Evolutionary conservation across 2,797 vertebrate genomes (phyloP).

Genomic region (Coluber constrictor): DNA sequence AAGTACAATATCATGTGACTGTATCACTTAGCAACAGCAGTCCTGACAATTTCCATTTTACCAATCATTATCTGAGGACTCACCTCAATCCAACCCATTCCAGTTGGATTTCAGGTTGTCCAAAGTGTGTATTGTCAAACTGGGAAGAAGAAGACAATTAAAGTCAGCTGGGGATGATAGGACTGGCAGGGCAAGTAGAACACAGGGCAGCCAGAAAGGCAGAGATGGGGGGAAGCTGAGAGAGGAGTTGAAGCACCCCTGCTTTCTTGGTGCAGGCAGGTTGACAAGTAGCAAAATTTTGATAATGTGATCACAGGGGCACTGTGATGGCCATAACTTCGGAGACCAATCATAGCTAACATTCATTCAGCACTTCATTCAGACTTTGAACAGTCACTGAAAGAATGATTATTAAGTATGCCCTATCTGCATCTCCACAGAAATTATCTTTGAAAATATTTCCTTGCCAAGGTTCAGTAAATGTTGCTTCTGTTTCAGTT

Average conservation of each 20-base stretch:
- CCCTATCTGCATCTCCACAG: not conserved
- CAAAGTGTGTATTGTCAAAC: not conserved
- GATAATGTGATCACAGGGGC: not conserved
- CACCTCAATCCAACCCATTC: not conserved
- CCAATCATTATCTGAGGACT: not conserved
- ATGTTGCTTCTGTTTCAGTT: not conserved
- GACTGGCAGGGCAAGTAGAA: not conserved
- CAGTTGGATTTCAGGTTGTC: not conserved
- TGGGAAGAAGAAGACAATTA: not conserved
- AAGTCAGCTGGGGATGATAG: not conserved
- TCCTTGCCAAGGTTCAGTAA: not conserved
- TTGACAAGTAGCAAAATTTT: not conserved
- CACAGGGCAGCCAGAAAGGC: not conserved
- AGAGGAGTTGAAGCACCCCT: not conserved
- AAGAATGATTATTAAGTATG: not conserved
- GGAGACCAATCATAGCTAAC: not conserved
- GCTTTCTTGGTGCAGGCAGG: not conserved
- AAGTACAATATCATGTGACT: not conserved
- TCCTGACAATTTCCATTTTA: not conserved
- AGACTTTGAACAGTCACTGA: not conserved
- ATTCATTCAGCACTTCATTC: not conserved
- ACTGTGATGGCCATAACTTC: not conserved
- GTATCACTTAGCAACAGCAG: not conserved
- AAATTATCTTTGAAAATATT: not conserved
- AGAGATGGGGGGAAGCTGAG: not conserved